A percentile compares a stretch with the other conserved stretches of the same genome.
These are phyloP conservation scores for Triplophysa siluroides DNA, from an alignment of 2,113 vertebrate species.

Conservation along the genomic window DNA sequence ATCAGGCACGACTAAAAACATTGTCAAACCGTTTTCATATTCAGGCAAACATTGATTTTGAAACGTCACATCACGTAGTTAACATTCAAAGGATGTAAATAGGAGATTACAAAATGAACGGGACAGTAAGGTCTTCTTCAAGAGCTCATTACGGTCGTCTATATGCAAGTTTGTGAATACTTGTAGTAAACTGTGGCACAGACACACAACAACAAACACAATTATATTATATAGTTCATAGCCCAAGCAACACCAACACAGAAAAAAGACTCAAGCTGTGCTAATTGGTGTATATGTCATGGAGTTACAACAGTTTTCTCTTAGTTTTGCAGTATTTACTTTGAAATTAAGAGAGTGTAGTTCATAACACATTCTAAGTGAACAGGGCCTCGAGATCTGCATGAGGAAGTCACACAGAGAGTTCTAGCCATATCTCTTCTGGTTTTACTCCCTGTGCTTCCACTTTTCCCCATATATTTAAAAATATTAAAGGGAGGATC, in stretches of 20 bases:
- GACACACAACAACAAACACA: background rate
- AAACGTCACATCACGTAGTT: background rate
- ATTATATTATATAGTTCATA: conserved; percentile 23
- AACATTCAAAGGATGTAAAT: background rate
- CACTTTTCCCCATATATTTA: background rate
- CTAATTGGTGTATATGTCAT: conserved; percentile 27
- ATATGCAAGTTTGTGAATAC: conserved; percentile 4
- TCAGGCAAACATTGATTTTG: background rate
- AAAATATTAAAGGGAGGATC: conserved; percentile 31
- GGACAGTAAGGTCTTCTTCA: background rate
- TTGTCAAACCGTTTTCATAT: background rate
- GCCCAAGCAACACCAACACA: conserved; percentile 7
- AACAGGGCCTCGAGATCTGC: background rate
- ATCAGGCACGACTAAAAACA: background rate
- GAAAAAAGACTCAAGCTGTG: conserved; percentile 6
- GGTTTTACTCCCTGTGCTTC: conserved; percentile 10
- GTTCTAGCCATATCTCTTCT: background rate
- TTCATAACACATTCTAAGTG: background rate
- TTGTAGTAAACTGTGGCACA: background rate
- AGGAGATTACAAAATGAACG: conserved; percentile 1
- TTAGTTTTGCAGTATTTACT: background rate
- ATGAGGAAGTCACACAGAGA: background rate
- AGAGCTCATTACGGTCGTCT: conserved; percentile 16
- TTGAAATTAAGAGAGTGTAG: background rate
- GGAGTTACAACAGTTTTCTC: conserved; percentile 7